Evolutionary conservation across 2,888 invertebrate genomes (phyloP).

Genomic region (Hydroisotoma schaefferi): DNA sequence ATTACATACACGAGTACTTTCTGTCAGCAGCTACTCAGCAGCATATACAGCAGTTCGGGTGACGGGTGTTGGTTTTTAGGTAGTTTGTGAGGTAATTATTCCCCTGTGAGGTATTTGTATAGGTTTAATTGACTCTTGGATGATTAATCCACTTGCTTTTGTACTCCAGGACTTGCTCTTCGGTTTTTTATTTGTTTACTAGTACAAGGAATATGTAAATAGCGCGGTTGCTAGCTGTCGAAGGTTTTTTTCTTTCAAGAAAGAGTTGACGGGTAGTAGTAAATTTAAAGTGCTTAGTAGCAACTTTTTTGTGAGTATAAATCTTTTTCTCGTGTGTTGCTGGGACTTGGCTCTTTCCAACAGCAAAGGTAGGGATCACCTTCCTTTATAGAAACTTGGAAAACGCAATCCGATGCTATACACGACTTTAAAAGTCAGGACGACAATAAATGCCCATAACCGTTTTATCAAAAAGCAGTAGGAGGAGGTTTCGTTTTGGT

Average conservation of each 20-base stretch:
- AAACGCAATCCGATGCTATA: too few species aligned
- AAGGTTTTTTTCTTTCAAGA: not conserved
- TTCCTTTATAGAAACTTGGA: too few species aligned
- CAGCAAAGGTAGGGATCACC: not conserved
- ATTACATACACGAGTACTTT: not conserved
- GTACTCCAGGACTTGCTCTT: slow-evolving; percentile 7
- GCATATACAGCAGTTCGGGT: not conserved
- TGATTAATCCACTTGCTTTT: slow-evolving; percentile 7
- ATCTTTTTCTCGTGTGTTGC: not conserved
- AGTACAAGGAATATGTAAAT: not conserved
- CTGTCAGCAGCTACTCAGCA: not conserved
- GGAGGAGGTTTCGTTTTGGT: not conserved
- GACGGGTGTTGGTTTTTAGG: not conserved
- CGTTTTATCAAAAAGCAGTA: slow-evolving; percentile 2
- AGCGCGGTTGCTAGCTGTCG: not conserved
- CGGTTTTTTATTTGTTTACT: too few species aligned
- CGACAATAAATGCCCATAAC: too few species aligned
- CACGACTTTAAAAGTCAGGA: too few species aligned
- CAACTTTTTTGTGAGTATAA: too few species aligned
- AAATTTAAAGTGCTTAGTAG: too few species aligned
- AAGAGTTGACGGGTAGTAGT: too few species aligned
- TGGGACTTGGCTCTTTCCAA: too few species aligned
- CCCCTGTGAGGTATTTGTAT: slow-evolving; percentile 11
- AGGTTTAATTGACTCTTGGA: not conserved
- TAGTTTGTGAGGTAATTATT: slow-evolving; percentile 7